These are phyloP conservation scores for Thysanoteuthis rhombus DNA, from an alignment of 2,888 invertebrate species.

Conservation along the genomic window DNA sequence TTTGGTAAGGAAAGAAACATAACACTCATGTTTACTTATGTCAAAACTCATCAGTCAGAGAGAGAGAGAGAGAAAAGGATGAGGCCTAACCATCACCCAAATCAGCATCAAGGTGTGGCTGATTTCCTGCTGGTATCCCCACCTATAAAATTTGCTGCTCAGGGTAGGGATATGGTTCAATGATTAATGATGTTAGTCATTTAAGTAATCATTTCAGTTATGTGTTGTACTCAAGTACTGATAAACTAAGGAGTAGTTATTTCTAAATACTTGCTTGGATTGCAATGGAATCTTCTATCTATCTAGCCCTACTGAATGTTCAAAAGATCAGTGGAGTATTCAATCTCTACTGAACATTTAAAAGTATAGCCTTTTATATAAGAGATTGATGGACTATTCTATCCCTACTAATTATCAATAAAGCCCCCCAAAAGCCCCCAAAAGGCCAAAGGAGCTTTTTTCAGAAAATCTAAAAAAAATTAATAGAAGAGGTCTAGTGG, in stretches of 20 bases:
- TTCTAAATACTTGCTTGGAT: background rate
- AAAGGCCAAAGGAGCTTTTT: too few relatives aligned
- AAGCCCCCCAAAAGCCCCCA: too few relatives aligned
- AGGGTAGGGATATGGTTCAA: background rate
- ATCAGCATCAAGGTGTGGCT: background rate
- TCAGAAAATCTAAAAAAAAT: too few relatives aligned
- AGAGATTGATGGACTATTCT: too few relatives aligned
- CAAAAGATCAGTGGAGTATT: too few relatives aligned
- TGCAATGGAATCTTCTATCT: background rate
- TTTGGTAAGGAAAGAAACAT: background rate
- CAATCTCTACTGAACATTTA: too few relatives aligned
- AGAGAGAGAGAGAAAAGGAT: background rate
- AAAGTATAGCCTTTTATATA: too few relatives aligned
- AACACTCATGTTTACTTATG: background rate
- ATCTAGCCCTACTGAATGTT: background rate
- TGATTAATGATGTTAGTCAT: background rate
- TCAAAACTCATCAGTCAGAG: conserved; percentile 12
- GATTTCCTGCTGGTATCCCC: background rate
- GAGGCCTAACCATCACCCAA: background rate
- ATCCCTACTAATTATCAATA: too few relatives aligned
- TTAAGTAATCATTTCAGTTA: background rate
- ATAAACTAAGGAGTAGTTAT: background rate
- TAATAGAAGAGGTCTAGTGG: too few relatives aligned
- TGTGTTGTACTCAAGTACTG: background rate
- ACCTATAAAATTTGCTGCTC: background rate